Conservation (phyloP, 2,797 vertebrate species). For the Periparus ater region DNA sequence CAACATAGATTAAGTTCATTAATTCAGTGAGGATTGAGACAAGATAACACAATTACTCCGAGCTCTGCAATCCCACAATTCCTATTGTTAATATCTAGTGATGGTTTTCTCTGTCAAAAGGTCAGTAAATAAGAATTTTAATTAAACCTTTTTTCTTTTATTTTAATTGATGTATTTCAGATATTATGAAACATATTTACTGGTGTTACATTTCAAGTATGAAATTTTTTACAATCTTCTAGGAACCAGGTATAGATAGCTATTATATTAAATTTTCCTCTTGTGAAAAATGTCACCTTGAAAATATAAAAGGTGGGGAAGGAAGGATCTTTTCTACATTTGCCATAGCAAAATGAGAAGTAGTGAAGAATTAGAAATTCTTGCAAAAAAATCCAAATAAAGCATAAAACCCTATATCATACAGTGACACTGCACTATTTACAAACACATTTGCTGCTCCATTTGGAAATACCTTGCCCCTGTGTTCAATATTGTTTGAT, state of each 20-base stretch:
- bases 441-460: not conserved
- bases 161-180: not conserved
- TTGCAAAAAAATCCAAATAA: not conserved
- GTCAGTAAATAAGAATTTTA: not conserved
- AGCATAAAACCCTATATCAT: fast-evolving
- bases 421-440: not conserved
- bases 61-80: not conserved
- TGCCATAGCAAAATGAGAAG: not conserved
- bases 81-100: not conserved
- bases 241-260: not conserved
- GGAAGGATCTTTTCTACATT: not conserved
- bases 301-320: not conserved
- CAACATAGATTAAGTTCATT: not conserved
- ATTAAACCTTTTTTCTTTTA: not conserved
- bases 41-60: not conserved
- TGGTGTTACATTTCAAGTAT: not conserved
- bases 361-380: not conserved
- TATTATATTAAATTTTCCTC: not conserved
- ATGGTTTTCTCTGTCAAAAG: not conserved
- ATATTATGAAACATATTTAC: not conserved
- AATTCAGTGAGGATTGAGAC: not conserved
- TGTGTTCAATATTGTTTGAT: not conserved
- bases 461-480: not conserved
- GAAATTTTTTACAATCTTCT: not conserved
- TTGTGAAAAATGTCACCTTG: not conserved